Evolutionary conservation across 1,140 invertebrate species (phyloP).

Genomic region (Bombus huntii): DNA sequence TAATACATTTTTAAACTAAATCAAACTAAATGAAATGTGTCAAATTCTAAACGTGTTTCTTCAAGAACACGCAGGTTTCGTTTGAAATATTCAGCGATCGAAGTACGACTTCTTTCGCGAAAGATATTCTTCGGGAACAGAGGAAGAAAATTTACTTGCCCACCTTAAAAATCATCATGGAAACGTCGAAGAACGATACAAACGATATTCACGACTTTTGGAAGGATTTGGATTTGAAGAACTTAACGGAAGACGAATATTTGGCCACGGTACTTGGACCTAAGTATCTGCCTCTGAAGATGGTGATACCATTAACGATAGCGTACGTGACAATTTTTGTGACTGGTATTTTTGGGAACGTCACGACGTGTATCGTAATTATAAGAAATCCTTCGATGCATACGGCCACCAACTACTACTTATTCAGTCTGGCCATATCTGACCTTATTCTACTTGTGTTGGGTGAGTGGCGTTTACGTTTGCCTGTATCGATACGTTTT

Average conservation of each 20-base stretch:
- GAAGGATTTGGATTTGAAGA: conserved; percentile 57
- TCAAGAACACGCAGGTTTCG: not conserved
- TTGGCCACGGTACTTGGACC: conserved; percentile 77
- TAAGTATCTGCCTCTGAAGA: conserved; percentile 78
- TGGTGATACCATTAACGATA: conserved; percentile 86
- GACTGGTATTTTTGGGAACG: conserved; percentile 93
- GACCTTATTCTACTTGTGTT: conserved; percentile 89
- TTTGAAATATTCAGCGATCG: conserved; percentile 5
- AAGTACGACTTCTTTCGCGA: not conserved
- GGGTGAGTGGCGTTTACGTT: conserved; percentile 82
- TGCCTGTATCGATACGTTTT: not conserved
- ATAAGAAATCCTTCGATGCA: conserved; percentile 91
- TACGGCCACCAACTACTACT: conserved; percentile 95
- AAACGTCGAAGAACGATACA: not conserved
- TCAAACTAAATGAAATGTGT: not conserved
- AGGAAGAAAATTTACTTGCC: too few relatives aligned
- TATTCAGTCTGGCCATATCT: conserved; percentile 93
- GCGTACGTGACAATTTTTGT: conserved; percentile 92
- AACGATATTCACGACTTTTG: conserved; percentile 48
- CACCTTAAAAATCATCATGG: conserved; percentile 21
- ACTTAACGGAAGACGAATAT: conserved; percentile 77
- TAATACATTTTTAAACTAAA: conserved; percentile 8
- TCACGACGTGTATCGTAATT: conserved; percentile 95
- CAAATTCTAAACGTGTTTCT: not conserved
- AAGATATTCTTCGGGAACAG: not conserved